Evolutionary conservation across 2,888 invertebrate genomes (phyloP), one percentile per base, ranked within the genome.

Genomic region (Tetranychus piercei): DNA sequence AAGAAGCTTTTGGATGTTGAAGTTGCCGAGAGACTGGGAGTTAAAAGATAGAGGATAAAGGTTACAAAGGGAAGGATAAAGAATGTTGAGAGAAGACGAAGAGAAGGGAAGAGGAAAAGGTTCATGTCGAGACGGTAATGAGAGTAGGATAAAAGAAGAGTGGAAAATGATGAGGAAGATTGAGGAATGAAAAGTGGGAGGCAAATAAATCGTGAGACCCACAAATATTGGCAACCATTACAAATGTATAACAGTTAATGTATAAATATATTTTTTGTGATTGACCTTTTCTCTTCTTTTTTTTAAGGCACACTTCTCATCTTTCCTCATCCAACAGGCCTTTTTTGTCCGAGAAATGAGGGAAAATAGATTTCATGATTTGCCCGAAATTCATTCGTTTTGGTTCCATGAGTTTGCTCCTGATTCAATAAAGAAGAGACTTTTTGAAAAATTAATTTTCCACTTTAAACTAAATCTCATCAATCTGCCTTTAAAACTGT

Each of bases 21-120:
- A 66, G 66, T 11, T 15, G n/a, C 2, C 15, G 65, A 65, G 65
- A 65, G 65, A 65, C 18, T 22, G 67, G 23, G 67, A 67, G 67
- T 22, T n/a, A 67, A 22, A n/a, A 22, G 23, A 8, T 22, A n/a
- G 65, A 18, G 67, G 23, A 22, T 22, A 22, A 67, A 22, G 23
- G 67, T 22, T n/a, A 67, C 20, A 67, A 22, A 67, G n/a, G 23
- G 67, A 67, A 22, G 23, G 67, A 67, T n/a, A 67, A 34, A 22
- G 23, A 69, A 23, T 69, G 69, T 23, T 69, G 69, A 69, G 69
- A 23, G 20, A 69, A n/a, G 67, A 67, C 4, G 65, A 67, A n/a
- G n/a, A 67, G 67, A 67, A n/a, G 67, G n/a, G n/a, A 22, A 23
- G 20, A 69, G 55, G 55, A 55, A 55, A 15, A 55, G 55, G 55